Conservation (phyloP, 2,113 vertebrate species). For the Ahaetulla prasina region DNA sequence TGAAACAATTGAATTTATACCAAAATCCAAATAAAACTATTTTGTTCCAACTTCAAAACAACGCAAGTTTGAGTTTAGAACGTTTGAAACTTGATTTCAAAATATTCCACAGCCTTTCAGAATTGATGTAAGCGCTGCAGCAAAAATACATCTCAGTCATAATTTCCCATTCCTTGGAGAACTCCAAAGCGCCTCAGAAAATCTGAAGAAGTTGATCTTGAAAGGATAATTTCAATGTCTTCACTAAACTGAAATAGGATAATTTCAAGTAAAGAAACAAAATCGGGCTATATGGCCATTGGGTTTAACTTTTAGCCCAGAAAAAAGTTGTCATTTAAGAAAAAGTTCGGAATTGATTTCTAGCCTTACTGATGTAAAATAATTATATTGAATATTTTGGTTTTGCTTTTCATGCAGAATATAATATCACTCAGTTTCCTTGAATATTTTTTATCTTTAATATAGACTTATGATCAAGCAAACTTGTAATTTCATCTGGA, state of each 20-base stretch:
- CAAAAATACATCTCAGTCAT: not conserved
- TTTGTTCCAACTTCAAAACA: not conserved
- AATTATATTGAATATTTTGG: not conserved
- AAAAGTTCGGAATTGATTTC: not conserved
- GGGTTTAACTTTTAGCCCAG: not conserved
- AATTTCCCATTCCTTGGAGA: not conserved
- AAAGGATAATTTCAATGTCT: not conserved
- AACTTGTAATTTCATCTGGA: not conserved
- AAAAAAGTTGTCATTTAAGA: not conserved
- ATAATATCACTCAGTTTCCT: not conserved
- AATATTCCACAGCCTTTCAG: not conserved
- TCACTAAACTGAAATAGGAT: not conserved
- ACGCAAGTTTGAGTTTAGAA: not conserved
- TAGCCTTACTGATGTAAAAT: not conserved
- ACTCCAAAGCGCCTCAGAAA: not conserved
- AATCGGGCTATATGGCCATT: not conserved
- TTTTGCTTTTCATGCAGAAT: not conserved
- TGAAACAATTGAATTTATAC: not conserved
- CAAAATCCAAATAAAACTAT: not conserved
- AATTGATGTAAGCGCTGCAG: not conserved
- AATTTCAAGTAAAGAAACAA: not conserved
- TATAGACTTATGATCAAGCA: not conserved
- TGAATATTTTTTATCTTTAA: not conserved
- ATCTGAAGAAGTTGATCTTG: not conserved
- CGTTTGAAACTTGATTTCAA: not conserved